These are phyloP conservation scores for Syngnathus acus DNA, from an alignment of 2,797 vertebrate species.

Conservation along the genomic window DNA sequence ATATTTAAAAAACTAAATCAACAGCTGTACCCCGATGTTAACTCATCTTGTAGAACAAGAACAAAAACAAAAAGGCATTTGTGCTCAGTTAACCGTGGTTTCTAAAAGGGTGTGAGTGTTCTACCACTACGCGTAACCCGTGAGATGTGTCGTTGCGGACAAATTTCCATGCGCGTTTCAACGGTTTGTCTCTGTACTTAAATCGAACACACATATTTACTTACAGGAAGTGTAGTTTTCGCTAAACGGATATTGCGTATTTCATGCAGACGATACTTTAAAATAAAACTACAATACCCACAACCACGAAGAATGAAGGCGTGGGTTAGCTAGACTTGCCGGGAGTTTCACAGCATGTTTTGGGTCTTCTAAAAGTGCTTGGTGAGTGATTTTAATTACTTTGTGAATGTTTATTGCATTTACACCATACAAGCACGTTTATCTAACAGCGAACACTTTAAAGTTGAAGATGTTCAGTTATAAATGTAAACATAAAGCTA, in stretches of 20 bases:
- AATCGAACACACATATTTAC: slow-evolving; percentile 17
- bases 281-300: slow-evolving; percentile 45
- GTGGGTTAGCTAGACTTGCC: slow-evolving; percentile 43
- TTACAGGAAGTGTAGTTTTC: slow-evolving; percentile 56
- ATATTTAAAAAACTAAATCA: too few species aligned
- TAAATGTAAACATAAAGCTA: not conserved
- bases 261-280: fast-evolving
- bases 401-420: not conserved
- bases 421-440: not conserved
- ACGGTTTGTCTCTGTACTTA: fast-evolving
- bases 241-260: fast-evolving
- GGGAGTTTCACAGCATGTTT: slow-evolving; percentile 30
- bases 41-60: not conserved
- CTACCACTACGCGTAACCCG: fast-evolving
- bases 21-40: not conserved
- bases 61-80: not conserved
- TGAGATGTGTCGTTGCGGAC: fast-evolving
- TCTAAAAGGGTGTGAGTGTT: slow-evolving; percentile 18
- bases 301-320: not conserved
- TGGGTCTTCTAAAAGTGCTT: not conserved
- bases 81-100: not conserved
- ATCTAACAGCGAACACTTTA: not conserved
- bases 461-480: not conserved
- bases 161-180: fast-evolving
- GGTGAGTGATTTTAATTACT: not conserved